A percentile compares a stretch with the other conserved stretches of the same genome.
Evolutionary conservation across 2,113 vertebrate species (phyloP).

Genomic region (Amia ocellicauda): DNA sequence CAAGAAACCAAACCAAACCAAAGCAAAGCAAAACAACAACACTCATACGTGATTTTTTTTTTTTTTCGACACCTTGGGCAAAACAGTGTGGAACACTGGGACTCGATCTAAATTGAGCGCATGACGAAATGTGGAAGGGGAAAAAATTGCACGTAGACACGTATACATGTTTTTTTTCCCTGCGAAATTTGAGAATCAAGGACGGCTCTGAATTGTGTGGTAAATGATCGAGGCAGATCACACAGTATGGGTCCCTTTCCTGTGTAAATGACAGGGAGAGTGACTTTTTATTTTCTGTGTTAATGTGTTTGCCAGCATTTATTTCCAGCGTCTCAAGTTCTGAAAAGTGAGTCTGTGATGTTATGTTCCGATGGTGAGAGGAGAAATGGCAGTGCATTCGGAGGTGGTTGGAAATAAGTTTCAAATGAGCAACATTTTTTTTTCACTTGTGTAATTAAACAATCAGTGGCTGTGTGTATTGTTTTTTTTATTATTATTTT

Average conservation of each 20-base stretch:
- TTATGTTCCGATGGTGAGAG: slow-evolving; percentile 25
- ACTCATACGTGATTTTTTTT: too few species aligned
- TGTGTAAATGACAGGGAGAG: slow-evolving; percentile 32
- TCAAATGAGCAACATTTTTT: background rate
- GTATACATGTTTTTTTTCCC: too few species aligned
- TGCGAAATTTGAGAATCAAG: too few species aligned
- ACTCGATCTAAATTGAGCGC: too few species aligned
- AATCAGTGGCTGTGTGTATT: slow-evolving; percentile 4
- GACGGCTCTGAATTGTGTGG: background rate
- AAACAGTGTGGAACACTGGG: too few species aligned
- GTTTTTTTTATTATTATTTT: background rate
- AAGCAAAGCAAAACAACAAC: too few species aligned
- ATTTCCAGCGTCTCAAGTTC: slow-evolving; percentile 24
- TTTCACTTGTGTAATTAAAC: background rate
- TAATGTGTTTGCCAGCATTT: slow-evolving; percentile 34
- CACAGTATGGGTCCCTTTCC: slow-evolving; percentile 26
- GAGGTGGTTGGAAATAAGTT: background rate
- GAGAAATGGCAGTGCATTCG: slow-evolving; percentile 5
- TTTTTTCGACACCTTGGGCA: too few species aligned
- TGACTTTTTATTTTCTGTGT: slow-evolving; percentile 23
- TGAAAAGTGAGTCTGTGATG: slow-evolving; percentile 16
- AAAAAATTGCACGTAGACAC: too few species aligned
- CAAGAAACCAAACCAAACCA: background rate
- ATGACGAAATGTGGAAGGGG: too few species aligned
- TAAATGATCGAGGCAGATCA: slow-evolving; percentile 25